phyloP scores from a whole-genome alignment of 2,113 vertebrate species.

The Thunnus maccoyii region DNA sequence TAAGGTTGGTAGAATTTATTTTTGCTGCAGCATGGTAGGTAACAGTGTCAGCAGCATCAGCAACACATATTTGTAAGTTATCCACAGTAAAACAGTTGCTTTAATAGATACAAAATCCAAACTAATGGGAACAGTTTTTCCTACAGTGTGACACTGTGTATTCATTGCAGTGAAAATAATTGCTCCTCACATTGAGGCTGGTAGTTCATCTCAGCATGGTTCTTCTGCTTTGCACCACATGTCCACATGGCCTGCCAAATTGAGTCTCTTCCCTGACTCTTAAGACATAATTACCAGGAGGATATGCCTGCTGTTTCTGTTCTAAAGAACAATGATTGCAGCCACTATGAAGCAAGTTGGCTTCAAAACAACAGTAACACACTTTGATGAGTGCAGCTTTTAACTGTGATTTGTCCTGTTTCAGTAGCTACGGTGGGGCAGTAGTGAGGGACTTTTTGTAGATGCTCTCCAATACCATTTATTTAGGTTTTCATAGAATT shows the following conservation, averaged over 20 bases:
- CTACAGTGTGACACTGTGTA: conserved; percentile 29
- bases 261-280: conserved; percentile 58
- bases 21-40: not conserved
- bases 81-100: not conserved
- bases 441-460: not conserved
- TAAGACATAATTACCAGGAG: conserved; percentile 52
- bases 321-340: conserved; percentile 49
- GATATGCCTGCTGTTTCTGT: conserved; percentile 40
- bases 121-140: conserved; percentile 16
- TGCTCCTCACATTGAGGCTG: conserved; percentile 39
- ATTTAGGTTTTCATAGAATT: not conserved
- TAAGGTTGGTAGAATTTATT: not conserved
- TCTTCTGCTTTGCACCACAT: conserved; percentile 28
- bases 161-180: conserved; percentile 63
- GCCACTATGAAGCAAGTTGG: conserved; percentile 23
- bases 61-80: not conserved
- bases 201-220: conserved; percentile 55
- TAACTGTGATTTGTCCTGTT: conserved; percentile 21
- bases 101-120: conserved; percentile 18
- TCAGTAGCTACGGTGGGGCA: not conserved
- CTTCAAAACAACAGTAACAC: conserved; percentile 18
- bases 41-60: not conserved
- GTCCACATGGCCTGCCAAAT: conserved; percentile 55
- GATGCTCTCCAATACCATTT: not conserved
- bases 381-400: conserved; percentile 18